Evolutionary conservation across 1,140 invertebrate genomes (phyloP).

Genomic region (Helicoverpa zea): DNA sequence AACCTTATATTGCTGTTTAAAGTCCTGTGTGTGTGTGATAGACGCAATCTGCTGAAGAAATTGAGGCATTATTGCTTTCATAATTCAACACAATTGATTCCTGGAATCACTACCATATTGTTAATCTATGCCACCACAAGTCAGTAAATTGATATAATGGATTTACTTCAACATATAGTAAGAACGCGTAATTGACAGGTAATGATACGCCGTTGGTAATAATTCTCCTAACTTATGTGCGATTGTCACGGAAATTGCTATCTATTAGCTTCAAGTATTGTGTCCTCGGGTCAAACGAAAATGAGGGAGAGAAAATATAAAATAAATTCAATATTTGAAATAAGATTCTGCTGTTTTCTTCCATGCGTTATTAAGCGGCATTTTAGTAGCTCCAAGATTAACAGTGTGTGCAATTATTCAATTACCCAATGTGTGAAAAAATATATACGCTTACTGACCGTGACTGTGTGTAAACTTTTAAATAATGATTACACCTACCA

Average conservation of each 20-base stretch:
- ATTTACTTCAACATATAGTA: conserved; percentile 9
- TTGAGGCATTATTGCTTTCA: neutral
- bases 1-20: too few species aligned
- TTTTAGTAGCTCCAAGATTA: conserved; percentile 42
- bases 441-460: conserved; percentile 52
- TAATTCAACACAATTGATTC: conserved; percentile 8
- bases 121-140: conserved; percentile 10
- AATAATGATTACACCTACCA: conserved; percentile 9
- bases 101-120: neutral
- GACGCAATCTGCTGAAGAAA: neutral
- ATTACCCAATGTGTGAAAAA: conserved; percentile 58
- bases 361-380: conserved; percentile 16
- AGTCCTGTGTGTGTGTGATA: too few species aligned
- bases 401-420: conserved; percentile 50
- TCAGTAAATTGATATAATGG: conserved; percentile 23
- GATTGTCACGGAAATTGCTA: neutral
- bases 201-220: conserved; percentile 23
- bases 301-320: too few species aligned
- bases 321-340: neutral
- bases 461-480: conserved; percentile 49
- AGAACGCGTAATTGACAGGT: conserved; percentile 19
- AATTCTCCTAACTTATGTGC: conserved; percentile 12
- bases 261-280: too few species aligned
- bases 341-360: neutral
- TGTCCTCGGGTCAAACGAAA: too few species aligned